Evolutionary conservation across 2,797 vertebrate species (phyloP).

Genomic region (Eulemur mongoz): DNA sequence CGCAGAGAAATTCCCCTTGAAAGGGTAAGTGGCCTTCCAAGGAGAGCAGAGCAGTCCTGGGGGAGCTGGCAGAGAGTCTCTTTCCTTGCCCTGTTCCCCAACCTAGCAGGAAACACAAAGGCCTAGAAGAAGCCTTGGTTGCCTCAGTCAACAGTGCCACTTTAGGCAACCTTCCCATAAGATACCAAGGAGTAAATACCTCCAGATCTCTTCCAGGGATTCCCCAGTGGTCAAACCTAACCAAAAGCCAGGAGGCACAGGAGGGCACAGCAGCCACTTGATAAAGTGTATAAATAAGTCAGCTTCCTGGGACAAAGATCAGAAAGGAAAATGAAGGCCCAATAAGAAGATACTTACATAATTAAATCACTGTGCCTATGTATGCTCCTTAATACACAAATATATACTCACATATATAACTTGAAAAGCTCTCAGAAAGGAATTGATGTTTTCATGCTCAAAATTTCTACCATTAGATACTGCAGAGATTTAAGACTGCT

Average conservation of each 20-base stretch:
- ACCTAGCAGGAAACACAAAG: background rate
- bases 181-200: background rate
- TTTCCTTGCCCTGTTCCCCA: background rate
- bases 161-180: background rate
- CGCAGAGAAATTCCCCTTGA: background rate
- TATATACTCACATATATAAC: background rate
- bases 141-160: background rate
- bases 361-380: background rate
- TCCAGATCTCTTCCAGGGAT: background rate
- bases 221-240: background rate
- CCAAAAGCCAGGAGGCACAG: background rate
- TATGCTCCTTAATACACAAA: background rate
- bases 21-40: background rate
- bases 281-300: background rate
- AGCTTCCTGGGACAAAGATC: slow-evolving; percentile 13
- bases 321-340: background rate
- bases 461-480: background rate
- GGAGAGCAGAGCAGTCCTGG: background rate
- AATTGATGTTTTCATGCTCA: background rate
- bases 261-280: background rate
- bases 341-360: background rate
- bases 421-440: background rate
- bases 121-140: background rate
- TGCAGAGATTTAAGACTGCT: background rate
- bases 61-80: background rate